phyloP scores from a whole-genome alignment of 2,113 vertebrate genomes.

The Isurus oxyrinchus region DNA sequence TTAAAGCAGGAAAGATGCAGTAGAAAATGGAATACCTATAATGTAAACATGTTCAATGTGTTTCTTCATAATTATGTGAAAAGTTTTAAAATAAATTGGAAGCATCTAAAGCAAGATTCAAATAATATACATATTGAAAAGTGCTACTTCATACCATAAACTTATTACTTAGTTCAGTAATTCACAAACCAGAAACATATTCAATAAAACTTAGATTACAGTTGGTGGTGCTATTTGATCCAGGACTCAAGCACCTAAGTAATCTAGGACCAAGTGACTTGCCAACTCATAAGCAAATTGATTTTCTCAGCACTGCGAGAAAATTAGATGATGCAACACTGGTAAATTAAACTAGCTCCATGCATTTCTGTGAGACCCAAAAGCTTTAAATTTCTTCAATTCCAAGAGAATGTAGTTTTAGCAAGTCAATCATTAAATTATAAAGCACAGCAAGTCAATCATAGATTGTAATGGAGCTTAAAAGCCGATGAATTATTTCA shows the following conservation, averaged over 20 bases:
- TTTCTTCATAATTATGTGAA: constrained; percentile 18
- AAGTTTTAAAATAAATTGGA: neutral
- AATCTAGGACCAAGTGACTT: neutral
- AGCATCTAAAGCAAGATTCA: constrained; percentile 22
- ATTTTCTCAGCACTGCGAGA: neutral
- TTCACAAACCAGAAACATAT: neutral
- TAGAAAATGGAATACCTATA: constrained; percentile 4
- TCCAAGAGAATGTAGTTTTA: neutral
- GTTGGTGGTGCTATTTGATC: constrained; percentile 3
- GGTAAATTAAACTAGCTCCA: neutral
- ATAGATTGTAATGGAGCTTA: constrained; percentile 18
- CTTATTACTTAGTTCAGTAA: constrained; percentile 18
- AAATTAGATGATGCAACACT: neutral
- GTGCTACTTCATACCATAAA: neutral
- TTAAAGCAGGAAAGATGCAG: neutral
- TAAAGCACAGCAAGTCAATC: constrained; percentile 26
- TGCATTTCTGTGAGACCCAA: neutral
- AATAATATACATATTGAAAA: neutral
- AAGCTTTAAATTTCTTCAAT: neutral
- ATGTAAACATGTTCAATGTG: constrained; percentile 33
- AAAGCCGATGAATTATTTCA: neutral
- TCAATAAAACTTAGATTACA: neutral
- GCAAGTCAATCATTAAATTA: neutral
- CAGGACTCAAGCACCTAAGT: neutral
- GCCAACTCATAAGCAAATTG: constrained; percentile 15